Conservation (phyloP, 2,113 vertebrate genomes). For the Cinclus cinclus region DNA sequence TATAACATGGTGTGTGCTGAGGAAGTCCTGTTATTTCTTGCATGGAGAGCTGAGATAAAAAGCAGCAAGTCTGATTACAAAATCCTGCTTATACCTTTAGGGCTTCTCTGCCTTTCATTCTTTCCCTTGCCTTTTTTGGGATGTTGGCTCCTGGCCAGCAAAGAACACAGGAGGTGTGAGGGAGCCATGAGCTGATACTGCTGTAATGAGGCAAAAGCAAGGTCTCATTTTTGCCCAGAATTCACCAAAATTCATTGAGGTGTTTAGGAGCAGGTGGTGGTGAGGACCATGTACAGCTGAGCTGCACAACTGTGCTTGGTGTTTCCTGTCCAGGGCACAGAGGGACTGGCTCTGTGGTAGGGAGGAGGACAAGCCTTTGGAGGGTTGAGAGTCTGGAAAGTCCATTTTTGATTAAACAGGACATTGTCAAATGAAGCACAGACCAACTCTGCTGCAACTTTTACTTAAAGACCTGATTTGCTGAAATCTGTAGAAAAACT, state of each 20-base stretch:
- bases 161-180: rapidly evolving
- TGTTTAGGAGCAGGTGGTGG: neutral
- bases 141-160: neutral
- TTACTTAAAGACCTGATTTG: neutral
- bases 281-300: neutral
- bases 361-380: neutral
- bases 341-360: neutral
- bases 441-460: neutral
- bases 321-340: neutral
- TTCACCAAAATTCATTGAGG: neutral
- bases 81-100: neutral
- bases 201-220: neutral
- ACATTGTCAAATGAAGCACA: neutral
- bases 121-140: neutral
- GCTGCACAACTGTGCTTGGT: neutral
- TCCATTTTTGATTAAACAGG: neutral
- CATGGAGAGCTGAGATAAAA: neutral
- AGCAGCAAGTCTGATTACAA: neutral
- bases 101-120: neutral
- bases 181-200: neutral
- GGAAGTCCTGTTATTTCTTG: neutral
- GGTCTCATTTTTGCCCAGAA: neutral
- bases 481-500: neutral
- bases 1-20: neutral
- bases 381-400: neutral